These are phyloP conservation scores for Tympanoctomys barrerae DNA, from an alignment of 2,797 vertebrate species.

Conservation along the genomic window DNA sequence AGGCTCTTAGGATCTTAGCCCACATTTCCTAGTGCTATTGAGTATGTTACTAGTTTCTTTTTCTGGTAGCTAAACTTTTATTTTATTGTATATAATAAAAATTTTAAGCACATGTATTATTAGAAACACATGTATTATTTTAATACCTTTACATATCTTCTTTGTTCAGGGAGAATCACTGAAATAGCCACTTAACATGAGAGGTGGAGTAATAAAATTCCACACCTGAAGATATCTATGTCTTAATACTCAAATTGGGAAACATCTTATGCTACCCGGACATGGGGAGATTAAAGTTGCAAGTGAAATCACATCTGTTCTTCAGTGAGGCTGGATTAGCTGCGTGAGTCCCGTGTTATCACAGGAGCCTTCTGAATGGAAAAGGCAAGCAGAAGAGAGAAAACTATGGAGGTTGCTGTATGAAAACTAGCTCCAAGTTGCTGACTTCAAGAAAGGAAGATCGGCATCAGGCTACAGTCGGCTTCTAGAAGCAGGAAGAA, in stretches of 20 bases:
- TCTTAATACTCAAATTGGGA: not conserved
- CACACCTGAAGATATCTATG: not conserved
- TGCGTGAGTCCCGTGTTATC: not conserved
- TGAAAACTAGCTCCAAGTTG: not conserved
- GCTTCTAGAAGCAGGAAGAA: not conserved
- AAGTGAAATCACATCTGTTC: not conserved
- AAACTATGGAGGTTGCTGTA: not conserved
- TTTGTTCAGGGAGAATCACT: conserved; percentile 16
- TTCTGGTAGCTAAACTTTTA: conserved; percentile 16
- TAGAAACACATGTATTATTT: not conserved
- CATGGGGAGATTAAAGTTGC: not conserved
- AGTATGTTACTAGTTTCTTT: not conserved
- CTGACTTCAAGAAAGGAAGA: not conserved
- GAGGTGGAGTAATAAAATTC: not conserved
- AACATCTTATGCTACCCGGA: not conserved
- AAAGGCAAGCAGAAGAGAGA: not conserved
- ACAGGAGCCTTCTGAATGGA: not conserved
- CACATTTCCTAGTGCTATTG: not conserved
- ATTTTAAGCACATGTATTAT: not conserved
- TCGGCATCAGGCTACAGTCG: accelerated
- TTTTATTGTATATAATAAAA: not conserved
- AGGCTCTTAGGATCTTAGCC: not conserved
- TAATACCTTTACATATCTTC: not conserved
- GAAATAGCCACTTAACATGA: not conserved
- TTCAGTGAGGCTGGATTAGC: not conserved